A percentile compares a stretch with the other conserved stretches of the same genome.
Conservation (phyloP, 2,797 vertebrate species). For the Prunella strophiata region DNA sequence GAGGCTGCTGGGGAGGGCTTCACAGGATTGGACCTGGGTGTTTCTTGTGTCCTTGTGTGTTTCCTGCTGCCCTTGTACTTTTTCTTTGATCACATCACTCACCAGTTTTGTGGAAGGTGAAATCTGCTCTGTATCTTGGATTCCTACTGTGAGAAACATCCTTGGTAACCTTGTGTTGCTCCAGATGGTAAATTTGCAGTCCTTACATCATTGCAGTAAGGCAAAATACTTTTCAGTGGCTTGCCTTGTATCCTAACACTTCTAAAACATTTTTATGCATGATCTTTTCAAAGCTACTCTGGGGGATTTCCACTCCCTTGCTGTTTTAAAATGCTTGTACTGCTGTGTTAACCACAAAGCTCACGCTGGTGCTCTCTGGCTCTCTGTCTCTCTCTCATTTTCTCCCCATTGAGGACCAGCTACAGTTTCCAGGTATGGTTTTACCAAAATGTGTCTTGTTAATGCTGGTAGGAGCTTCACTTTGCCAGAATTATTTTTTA, state of each 20-base stretch:
- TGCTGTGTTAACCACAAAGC: slow-evolving; percentile 56
- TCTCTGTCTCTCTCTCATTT: background rate
- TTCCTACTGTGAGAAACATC: background rate
- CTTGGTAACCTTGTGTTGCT: background rate
- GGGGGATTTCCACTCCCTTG: slow-evolving; percentile 67
- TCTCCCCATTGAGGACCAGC: slow-evolving; percentile 24
- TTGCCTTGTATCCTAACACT: background rate
- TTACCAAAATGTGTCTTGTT: background rate
- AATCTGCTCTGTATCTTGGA: background rate
- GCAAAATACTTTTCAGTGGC: background rate
- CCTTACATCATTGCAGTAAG: background rate
- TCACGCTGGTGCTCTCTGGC: background rate
- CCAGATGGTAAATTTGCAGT: background rate
- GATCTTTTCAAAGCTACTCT: slow-evolving; percentile 38
- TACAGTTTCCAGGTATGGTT: slow-evolving; percentile 22
- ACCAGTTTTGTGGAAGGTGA: background rate
- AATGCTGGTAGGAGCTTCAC: background rate
- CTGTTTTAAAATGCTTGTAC: slow-evolving; percentile 10
- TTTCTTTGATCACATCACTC: background rate
- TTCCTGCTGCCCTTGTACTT: background rate
- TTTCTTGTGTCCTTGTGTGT: background rate
- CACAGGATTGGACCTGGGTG: background rate
- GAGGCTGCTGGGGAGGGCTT: background rate
- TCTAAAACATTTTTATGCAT: slow-evolving; percentile 10
- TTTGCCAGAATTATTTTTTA: background rate